Base-by-base conservation (phyloP, 2,888 invertebrate genomes). In the Petrolisthes manimaculis region DNA sequence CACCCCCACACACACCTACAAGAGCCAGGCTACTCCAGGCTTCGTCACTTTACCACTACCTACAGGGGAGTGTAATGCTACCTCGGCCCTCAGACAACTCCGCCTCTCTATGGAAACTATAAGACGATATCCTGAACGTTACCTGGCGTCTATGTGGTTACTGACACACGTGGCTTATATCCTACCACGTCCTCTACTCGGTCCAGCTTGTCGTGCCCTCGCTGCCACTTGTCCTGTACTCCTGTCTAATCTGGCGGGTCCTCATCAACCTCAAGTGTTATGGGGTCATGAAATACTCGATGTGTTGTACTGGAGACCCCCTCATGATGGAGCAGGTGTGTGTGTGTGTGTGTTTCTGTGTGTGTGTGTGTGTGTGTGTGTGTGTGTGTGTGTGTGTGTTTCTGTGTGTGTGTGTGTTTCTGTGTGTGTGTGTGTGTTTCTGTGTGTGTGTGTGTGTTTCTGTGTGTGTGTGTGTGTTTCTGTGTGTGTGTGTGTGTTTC, bases 131-230 rank as follows among this genome's bases (percentile, higher is more conserved):
- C 90, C 90, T 6, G 90, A 90, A 75, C 83, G 88, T 21, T 90
- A 90, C 81, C 74, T 90, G 75, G 90, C 86, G 5, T 89, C 90
- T 5, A 86, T 86, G 24, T 90, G 88, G 90, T 86, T 90, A n/a
- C 37, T 90, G 51, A 88, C 83, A 75, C 83, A 89, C 54, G 88
- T 86, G 53, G 81, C 83, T 2, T 81, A 86, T 14, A 83, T 90
- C 77, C 53, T 90, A 55, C 90, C 90, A 14, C 80, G 78, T n/a
- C 54, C 81, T 5, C 67, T 90, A 21, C 80, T 90, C 56, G 79
- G 84, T 3, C n/a, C 55, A 1, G 54, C 71, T 51, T 77, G 83
- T 78, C 80, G 83, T 5, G 84, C 86, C 6, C 71, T 90, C 51
- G 86, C 90, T 5, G 88, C 80, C 21, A 80, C 88, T 12, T 88